A percentile compares a stretch with the other conserved stretches of the same genome.
Conservation (phyloP, 92 coral and sea anemone genomes). For the Porites cylindrica region DNA sequence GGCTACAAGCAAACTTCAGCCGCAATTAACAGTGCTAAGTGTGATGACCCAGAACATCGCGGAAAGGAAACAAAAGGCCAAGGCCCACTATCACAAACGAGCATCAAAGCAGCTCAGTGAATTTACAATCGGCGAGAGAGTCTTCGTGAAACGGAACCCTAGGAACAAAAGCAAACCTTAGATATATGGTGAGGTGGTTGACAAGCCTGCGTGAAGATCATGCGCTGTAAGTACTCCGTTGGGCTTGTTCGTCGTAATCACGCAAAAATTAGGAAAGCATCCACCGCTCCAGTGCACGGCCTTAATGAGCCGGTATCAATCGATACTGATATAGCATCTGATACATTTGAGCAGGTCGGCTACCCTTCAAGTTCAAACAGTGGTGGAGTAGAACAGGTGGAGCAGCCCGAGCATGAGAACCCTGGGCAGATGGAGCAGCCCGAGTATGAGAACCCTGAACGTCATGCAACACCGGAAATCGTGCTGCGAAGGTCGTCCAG, state of each 20-base stretch:
- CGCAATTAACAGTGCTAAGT: too few relatives aligned
- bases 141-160: constrained; percentile 27
- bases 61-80: constrained; percentile 10
- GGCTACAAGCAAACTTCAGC: too few relatives aligned
- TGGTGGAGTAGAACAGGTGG: not conserved
- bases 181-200: too few relatives aligned
- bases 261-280: too few relatives aligned
- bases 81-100: constrained; percentile 36
- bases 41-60: too few relatives aligned
- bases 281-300: not conserved
- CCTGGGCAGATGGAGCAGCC: not conserved
- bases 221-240: too few relatives aligned
- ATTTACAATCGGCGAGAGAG: constrained; percentile 15
- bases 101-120: constrained; percentile 36
- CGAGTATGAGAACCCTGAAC: constrained; percentile 12
- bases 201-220: too few relatives aligned
- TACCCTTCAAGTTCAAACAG: constrained; percentile 27
- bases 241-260: too few relatives aligned
- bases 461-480: constrained; percentile 23
- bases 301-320: constrained; percentile 28
- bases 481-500: too few relatives aligned
- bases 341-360: constrained; percentile 32
- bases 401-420: not conserved
- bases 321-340: constrained; percentile 26
- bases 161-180: too few relatives aligned